Evolutionary conservation across 2,113 vertebrate genomes (phyloP).

Genomic region (Chascanopsetta lugubris): DNA sequence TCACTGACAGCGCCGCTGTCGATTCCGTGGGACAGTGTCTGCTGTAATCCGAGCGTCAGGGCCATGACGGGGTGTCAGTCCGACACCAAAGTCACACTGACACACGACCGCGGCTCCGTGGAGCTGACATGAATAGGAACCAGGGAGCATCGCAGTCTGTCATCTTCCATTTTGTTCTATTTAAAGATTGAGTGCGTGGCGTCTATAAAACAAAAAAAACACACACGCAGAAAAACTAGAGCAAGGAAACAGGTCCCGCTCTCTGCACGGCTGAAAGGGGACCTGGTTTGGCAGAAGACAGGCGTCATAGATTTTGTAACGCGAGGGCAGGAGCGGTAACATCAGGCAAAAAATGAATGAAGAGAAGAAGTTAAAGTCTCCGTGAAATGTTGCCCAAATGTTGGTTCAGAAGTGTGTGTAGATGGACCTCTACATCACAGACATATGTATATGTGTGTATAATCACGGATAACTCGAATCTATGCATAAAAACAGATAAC

Average conservation of each 20-base stretch:
- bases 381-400: no score
- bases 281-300: neutral
- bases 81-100: constrained; percentile 43
- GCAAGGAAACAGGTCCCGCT: neutral
- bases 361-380: no score
- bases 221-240: no score
- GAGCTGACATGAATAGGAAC: constrained; percentile 40
- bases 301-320: no score
- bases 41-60: constrained; percentile 41
- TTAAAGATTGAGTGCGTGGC: neutral
- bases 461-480: no score
- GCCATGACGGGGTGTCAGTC: constrained; percentile 40
- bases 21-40: constrained; percentile 35
- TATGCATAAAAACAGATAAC: no score
- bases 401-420: no score
- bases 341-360: no score
- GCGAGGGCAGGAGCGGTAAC: neutral
- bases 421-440: no score
- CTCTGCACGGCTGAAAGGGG: neutral
- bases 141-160: constrained; percentile 27
- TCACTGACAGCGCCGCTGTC: constrained; percentile 35
- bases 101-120: constrained; percentile 31
- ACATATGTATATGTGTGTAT: no score
- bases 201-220: constrained; percentile 2
- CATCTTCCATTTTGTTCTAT: constrained; percentile 44